phyloP scores from a whole-genome alignment of 2,888 invertebrate species.

The Drosophila nr. perissopoda region DNA sequence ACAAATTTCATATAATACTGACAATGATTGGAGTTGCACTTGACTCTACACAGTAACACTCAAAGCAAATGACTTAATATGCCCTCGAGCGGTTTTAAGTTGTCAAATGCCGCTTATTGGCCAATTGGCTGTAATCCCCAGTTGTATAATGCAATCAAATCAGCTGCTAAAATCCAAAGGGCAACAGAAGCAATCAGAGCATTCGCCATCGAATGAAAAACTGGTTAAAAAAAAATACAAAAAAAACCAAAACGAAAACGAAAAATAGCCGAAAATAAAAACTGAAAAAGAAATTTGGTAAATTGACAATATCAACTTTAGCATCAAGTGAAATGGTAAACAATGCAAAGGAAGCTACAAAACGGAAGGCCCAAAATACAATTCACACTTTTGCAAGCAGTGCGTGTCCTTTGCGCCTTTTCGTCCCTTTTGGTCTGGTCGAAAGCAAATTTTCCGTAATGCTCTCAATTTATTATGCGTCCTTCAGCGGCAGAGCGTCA shows the following conservation, averaged over 20 bases:
- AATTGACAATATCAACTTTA: conserved; percentile 74
- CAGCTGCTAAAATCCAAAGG: conserved; percentile 49
- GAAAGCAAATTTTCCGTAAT: conserved; percentile 40
- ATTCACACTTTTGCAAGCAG: conserved; percentile 48
- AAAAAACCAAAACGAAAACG: not conserved
- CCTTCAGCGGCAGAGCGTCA: conserved; percentile 45
- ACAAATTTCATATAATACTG: not conserved
- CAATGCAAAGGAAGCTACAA: conserved; percentile 54
- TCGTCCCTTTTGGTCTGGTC: conserved; percentile 34
- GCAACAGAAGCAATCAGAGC: conserved; percentile 62
- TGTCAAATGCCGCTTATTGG: conserved; percentile 7
- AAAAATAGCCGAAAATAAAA: not conserved
- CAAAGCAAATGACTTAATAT: conserved; percentile 2
- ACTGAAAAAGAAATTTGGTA: conserved; percentile 50
- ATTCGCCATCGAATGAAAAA: conserved; percentile 62
- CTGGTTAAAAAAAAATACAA: conserved; percentile 23
- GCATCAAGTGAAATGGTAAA: conserved; percentile 72
- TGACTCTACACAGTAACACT: not conserved
- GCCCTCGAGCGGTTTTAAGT: conserved; percentile 1
- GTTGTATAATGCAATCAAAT: conserved; percentile 41
- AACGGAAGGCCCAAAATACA: conserved; percentile 63
- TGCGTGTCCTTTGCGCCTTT: conserved; percentile 53
- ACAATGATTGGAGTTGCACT: not conserved
- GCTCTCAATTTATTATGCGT: conserved; percentile 73
- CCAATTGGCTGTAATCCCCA: conserved; percentile 21